A percentile compares a stretch with the other conserved stretches of the same genome.
phyloP scores from a whole-genome alignment of 2,113 vertebrate genomes.

The Hepsetus odoe region DNA sequence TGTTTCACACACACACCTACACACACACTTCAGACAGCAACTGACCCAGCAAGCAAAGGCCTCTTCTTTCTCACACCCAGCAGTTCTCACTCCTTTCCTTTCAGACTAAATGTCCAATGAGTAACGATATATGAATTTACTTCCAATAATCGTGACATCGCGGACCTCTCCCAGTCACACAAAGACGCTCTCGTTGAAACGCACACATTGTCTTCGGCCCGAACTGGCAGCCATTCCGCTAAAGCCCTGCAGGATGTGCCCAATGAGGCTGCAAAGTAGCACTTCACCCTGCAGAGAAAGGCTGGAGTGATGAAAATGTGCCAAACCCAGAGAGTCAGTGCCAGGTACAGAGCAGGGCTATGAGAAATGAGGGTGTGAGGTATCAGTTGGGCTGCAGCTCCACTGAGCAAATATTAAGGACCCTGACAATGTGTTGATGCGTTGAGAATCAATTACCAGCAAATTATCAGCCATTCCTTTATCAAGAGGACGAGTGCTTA shows the following conservation, averaged over 20 bases:
- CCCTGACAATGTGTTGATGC: neutral
- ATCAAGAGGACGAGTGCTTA: neutral
- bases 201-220: slow-evolving; percentile 29
- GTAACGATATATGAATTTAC: slow-evolving; percentile 38
- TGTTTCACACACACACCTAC: slow-evolving; percentile 40
- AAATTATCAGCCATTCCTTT: neutral
- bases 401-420: neutral
- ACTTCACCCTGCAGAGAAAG: slow-evolving; percentile 48
- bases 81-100: slow-evolving; percentile 19
- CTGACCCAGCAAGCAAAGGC: slow-evolving; percentile 18
- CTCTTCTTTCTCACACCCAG: slow-evolving; percentile 43
- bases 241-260: slow-evolving; percentile 26
- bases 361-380: neutral
- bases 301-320: slow-evolving; percentile 27
- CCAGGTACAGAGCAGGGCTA: slow-evolving; percentile 13
- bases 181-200: slow-evolving; percentile 20
- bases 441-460: neutral
- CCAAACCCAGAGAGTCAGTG: slow-evolving; percentile 9
- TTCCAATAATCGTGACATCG: slow-evolving; percentile 22
- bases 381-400: neutral
- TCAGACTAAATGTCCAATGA: slow-evolving; percentile 19
- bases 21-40: slow-evolving; percentile 37
- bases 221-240: slow-evolving; percentile 34
- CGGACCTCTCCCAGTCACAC: neutral
- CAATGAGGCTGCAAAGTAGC: slow-evolving; percentile 35